Conservation (phyloP, 2,888 invertebrate genomes). For the Mechanitis mazaeus region DNA sequence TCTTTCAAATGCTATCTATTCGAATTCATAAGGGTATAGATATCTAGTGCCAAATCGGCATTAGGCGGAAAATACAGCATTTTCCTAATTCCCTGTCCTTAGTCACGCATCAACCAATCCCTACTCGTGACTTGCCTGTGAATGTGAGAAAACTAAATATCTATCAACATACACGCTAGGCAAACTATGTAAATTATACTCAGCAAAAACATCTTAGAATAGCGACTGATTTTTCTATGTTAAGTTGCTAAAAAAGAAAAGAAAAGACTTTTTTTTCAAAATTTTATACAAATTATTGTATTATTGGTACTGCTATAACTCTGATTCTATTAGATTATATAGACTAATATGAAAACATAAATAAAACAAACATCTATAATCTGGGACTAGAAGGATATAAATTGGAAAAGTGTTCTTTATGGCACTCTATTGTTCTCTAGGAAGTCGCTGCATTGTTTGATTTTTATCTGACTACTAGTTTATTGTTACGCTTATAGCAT, state of each 20-base stretch:
- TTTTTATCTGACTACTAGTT: constrained; percentile 21
- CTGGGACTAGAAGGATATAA: constrained; percentile 10
- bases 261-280: not conserved
- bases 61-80: constrained; percentile 29
- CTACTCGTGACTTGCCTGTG: constrained; percentile 36
- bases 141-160: constrained; percentile 41
- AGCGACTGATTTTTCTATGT: constrained; percentile 16
- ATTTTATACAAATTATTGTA: no score
- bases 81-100: constrained; percentile 31
- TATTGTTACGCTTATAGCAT: constrained; percentile 19
- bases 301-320: not conserved
- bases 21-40: constrained; percentile 28
- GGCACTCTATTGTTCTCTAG: constrained; percentile 19
- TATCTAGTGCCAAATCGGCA: constrained; percentile 31
- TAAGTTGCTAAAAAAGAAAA: not conserved
- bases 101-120: constrained; percentile 40
- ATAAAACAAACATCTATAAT: no score
- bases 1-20: constrained; percentile 27
- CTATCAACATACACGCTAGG: constrained; percentile 43
- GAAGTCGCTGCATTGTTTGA: constrained; percentile 16
- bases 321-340: no score
- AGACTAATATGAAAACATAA: no score
- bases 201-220: constrained; percentile 15
- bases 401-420: constrained; percentile 16
- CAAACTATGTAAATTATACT: constrained; percentile 34